Base-by-base conservation (phyloP, 1,140 invertebrate species). In the Drosophila setifemur region DNA sequence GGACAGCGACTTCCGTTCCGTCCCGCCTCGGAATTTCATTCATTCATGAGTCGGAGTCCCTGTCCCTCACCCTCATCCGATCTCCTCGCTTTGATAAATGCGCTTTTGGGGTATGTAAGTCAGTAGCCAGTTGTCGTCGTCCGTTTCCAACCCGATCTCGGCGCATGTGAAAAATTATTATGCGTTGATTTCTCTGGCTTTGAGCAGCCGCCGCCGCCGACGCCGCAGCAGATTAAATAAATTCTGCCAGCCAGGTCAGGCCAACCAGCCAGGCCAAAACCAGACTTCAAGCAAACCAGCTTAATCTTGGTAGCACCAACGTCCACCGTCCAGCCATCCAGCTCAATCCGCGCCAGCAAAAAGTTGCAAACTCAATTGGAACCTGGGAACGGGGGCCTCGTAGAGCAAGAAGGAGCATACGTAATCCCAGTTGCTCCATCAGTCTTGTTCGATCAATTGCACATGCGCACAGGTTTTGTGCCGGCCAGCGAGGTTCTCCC, bases 401-500 rank as follows among this genome's bases (percentile, higher is more conserved):
- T 2, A 11, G 7, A 47, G 9, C 5, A 29, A 26, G 16, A 18
- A 25, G 72, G 64, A 60, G 26, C 29, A 60, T 53, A 86, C 81
- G 82, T 88, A 88, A 78, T 88, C 85, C 85, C 85, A 86, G 81
- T 86, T 86, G 81, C 81, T 86, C 81, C 83, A 88, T 88, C 83
- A 88, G 83, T 88, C 85, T 88, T 88, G 85, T 88, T 88, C 85
- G 85, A 88, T 88, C 85, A 88, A 85, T 83, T 87, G 82, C 82
- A 87, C 76, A 86, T 81, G 73, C 76, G 82, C 77, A 82, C 82
- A 86, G 82, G 76, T 86, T 82, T 74, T n/a, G n/a, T n/a, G n/a
- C n/a, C n/a, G n/a, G 61, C 58, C 44, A 44, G 42, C 52, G 50
- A 54, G 61, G 67, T 47, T 64, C 31, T 47, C 40, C 49, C 43